phyloP scores from a whole-genome alignment of 2,888 invertebrate genomes.

The Amphipoea lucens region DNA sequence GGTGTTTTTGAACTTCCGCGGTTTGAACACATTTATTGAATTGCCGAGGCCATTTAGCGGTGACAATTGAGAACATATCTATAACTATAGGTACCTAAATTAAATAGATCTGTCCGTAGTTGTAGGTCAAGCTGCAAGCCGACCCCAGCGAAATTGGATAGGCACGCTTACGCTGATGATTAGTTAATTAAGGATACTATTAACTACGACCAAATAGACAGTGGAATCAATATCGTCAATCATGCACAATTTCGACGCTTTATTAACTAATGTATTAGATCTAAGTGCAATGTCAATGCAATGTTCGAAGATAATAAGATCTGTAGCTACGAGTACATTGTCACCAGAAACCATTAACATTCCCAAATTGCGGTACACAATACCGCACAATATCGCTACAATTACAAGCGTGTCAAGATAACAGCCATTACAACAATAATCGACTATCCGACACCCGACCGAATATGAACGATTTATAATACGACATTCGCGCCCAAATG shows the following conservation, averaged over 20 bases:
- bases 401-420: slow-evolving; percentile 46
- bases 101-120: neutral
- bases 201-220: slow-evolving; percentile 2
- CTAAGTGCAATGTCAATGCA: neutral
- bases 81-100: neutral
- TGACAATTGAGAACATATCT: neutral
- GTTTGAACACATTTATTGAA: neutral
- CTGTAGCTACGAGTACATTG: neutral
- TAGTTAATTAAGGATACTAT: neutral
- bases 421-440: slow-evolving; percentile 23
- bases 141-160: no score
- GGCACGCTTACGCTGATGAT: neutral
- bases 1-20: neutral
- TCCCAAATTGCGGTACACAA: slow-evolving; percentile 30
- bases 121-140: neutral
- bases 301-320: slow-evolving; percentile 14
- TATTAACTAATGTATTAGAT: slow-evolving; percentile 10
- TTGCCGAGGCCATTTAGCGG: neutral
- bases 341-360: slow-evolving; percentile 20
- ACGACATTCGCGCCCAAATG: slow-evolving; percentile 10
- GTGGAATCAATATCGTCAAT: slow-evolving; percentile 22
- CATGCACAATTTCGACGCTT: neutral
- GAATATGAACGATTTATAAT: slow-evolving; percentile 18
- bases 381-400: slow-evolving; percentile 19
- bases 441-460: slow-evolving; percentile 15